phyloP scores from a whole-genome alignment of 2,113 vertebrate genomes.

The Cyanoramphus novaezelandiae region DNA sequence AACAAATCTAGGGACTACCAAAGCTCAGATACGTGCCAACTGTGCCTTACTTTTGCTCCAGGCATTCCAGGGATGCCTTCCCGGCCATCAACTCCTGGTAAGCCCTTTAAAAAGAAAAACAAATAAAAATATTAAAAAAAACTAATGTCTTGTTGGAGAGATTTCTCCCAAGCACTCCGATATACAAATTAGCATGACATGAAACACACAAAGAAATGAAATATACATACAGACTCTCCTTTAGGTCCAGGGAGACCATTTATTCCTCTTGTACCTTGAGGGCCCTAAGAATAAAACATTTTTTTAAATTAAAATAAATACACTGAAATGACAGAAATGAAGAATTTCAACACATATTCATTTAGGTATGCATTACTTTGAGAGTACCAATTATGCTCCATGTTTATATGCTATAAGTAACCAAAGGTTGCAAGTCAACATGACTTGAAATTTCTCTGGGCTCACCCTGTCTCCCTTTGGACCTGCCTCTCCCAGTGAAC shows the following conservation, averaged over 20 bases:
- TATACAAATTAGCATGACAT: not conserved
- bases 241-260: slow-evolving; percentile 92
- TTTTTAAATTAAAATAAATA: not conserved
- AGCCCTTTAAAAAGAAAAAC: slow-evolving; percentile 77
- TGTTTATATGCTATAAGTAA: not conserved
- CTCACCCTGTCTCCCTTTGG: slow-evolving; percentile 88
- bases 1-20: not conserved
- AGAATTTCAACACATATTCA: not conserved
- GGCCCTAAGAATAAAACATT: slow-evolving; percentile 75
- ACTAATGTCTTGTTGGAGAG: not conserved
- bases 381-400: not conserved
- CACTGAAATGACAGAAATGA: not conserved
- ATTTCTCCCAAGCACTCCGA: not conserved
- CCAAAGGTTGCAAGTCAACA: not conserved
- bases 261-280: slow-evolving; percentile 88
- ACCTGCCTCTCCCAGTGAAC: slow-evolving; percentile 86
- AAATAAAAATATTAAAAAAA: not conserved
- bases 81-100: slow-evolving; percentile 89
- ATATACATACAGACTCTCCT: slow-evolving; percentile 87
- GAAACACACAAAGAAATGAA: not conserved
- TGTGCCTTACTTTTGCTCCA: slow-evolving; percentile 86
- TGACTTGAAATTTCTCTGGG: not conserved
- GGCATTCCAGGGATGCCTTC: slow-evolving; percentile 97
- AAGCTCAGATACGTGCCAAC: not conserved
- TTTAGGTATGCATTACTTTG: not conserved